Evolutionary conservation across 2,797 vertebrate genomes (phyloP), one percentile per base, ranked within the genome.

Genomic region (Sciurus vulgaris): DNA sequence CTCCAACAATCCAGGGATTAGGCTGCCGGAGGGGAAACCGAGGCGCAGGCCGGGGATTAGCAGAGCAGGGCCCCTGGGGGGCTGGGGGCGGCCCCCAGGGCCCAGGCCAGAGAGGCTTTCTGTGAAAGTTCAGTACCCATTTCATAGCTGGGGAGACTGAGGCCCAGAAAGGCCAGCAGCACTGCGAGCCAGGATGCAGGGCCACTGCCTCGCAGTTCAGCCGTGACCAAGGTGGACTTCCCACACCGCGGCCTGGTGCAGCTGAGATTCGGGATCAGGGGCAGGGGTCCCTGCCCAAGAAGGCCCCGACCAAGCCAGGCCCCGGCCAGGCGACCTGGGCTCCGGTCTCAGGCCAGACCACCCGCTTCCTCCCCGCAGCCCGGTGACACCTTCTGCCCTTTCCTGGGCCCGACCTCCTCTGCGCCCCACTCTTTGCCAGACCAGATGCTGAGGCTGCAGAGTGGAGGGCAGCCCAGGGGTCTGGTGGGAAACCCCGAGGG

Each of bases 1-100:
- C 92, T 63, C 89, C 22, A 14, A 95, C 96, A 95, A 95, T 93
- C 84, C 47, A 0, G 10, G 96, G 92, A 97, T 98, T 97, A 96
- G 92, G 92, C 73, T 4, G 6, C n/a, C 0, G 54, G 97, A 94
- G 85, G 93, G 84, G 97, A 95, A 94, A 91, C 94, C 65, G 24
- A 96, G 97, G 94, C 15, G 82, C 26, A 0, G 92, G 72, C 85
- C 61, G 56, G 14, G 51, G 95, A 95, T 97, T 95, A 96, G 35
- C 2, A 0, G n/a, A 84, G 41, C 5, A 0, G 47, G 89, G 79
- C 24, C 69, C 67, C 67, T 7, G 24, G 28, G 89, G 59, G 69
- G 61, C 15, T 18, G 26, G 30, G 33, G 84, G 47, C 1, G 0
- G 38, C 24, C 49, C 74, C 73, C 2, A 1, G 83, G 87, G 33